Percentiles rank a stretch among this genome's conserved stretches.
Conservation (phyloP, 2,888 invertebrate genomes). For the Scaptomyza parva region DNA sequence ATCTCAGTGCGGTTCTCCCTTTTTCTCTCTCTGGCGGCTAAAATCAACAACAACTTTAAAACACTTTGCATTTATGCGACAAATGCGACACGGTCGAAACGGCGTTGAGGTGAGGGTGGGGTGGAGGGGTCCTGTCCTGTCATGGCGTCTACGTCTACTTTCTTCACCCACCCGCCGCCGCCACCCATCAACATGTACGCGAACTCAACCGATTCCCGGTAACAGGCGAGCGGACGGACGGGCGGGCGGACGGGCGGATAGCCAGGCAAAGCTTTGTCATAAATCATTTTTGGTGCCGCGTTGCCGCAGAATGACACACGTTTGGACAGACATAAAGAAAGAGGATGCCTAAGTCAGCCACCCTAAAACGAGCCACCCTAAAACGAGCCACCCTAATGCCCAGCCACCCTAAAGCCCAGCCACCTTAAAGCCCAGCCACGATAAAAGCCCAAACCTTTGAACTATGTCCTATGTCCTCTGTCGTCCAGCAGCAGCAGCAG, state of each 20-base stretch:
- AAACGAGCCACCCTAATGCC: too few species aligned
- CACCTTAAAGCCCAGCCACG: too few species aligned
- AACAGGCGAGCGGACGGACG: constrained; percentile 11
- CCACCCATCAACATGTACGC: constrained; percentile 1
- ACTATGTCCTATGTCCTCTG: too few species aligned
- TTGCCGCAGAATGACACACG: constrained; percentile 79
- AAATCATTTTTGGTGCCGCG: constrained; percentile 74
- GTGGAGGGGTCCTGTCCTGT: constrained; percentile 9
- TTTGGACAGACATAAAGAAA: constrained; percentile 42
- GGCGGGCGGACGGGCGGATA: constrained; percentile 12
- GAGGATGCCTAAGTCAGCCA: constrained; percentile 15
- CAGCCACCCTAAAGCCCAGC: too few species aligned
- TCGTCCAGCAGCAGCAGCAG: constrained; percentile 24
- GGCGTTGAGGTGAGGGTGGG: not conserved
- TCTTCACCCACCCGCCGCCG: constrained; percentile 2
- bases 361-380: too few species aligned
- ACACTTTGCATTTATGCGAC: constrained; percentile 70
- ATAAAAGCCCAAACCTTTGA: too few species aligned
- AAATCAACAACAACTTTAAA: constrained; percentile 66
- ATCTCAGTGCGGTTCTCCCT: constrained; percentile 45
- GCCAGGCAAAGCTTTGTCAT: constrained; percentile 54
- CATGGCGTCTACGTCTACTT: not conserved
- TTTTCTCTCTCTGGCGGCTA: constrained; percentile 29
- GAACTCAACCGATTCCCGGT: constrained; percentile 21
- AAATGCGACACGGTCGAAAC: constrained; percentile 53